phyloP scores from a whole-genome alignment of 2,113 vertebrate species.

The Poecilia latipinna region DNA sequence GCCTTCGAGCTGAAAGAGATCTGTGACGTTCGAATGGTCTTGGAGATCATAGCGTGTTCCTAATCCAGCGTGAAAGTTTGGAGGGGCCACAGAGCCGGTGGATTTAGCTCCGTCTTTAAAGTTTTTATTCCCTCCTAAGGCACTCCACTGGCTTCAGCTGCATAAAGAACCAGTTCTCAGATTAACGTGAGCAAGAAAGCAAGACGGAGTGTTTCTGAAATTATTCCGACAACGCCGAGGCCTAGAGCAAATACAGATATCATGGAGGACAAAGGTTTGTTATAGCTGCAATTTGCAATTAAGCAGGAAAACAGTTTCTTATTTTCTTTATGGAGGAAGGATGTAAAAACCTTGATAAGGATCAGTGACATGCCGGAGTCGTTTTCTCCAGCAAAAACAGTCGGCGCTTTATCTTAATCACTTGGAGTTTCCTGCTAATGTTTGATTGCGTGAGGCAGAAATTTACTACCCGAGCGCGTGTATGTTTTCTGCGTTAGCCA shows the following conservation, averaged over 20 bases:
- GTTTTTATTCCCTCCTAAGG: no score
- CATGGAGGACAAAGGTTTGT: not conserved
- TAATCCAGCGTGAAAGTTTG: no score
- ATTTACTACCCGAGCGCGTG: not conserved
- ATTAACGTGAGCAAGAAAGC: not conserved
- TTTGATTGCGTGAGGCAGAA: not conserved
- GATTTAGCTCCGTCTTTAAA: no score
- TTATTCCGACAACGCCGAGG: not conserved
- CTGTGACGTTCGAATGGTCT: no score
- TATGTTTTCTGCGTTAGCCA: constrained; percentile 4
- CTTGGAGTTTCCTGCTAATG: constrained; percentile 11
- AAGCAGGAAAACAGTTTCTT: constrained; percentile 11
- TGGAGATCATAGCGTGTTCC: no score
- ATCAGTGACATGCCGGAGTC: not conserved
- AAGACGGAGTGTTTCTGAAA: not conserved
- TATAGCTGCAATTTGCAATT: not conserved
- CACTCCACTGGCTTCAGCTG: not conserved
- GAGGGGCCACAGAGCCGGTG: no score
- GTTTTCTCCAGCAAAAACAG: constrained; percentile 4
- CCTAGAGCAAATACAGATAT: not conserved
- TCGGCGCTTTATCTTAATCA: constrained; percentile 8
- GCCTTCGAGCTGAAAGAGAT: no score
- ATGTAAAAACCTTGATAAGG: constrained; percentile 24
- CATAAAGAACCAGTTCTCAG: not conserved
- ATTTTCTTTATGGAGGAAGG: constrained; percentile 22